phyloP scores from a whole-genome alignment of 2,113 vertebrate species.

The Cottus gobio region DNA sequence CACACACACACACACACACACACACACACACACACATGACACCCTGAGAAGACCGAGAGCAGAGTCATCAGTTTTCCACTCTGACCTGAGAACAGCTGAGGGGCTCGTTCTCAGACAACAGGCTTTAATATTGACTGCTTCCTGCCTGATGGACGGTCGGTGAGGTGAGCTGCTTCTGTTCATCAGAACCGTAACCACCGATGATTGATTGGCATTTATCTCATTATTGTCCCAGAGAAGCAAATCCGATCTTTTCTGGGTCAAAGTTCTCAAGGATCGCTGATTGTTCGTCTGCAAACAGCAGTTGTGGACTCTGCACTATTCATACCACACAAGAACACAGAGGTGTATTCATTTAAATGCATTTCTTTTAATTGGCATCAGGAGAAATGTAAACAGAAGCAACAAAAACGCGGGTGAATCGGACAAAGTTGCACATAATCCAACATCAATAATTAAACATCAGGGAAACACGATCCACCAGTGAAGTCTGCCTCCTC shows the following conservation, averaged over 20 bases:
- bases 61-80: conserved; percentile 16
- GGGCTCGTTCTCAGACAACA: not conserved
- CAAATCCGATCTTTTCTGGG: not conserved
- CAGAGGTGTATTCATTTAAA: not conserved
- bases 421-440: no score
- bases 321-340: not conserved
- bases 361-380: not conserved
- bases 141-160: not conserved
- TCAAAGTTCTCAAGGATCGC: not conserved
- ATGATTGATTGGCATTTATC: not conserved
- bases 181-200: not conserved
- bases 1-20: no score
- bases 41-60: conserved; percentile 2
- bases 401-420: no score
- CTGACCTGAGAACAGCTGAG: conserved; percentile 10
- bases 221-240: not conserved
- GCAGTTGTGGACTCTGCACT: no score
- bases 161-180: not conserved
- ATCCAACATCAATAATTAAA: not conserved
- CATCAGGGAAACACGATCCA: not conserved
- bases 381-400: not conserved
- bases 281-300: not conserved
- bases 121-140: not conserved
- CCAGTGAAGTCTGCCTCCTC: not conserved
- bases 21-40: no score